Conservation (phyloP, 2,888 invertebrate species). For the Lasioglossum lativentre region DNA sequence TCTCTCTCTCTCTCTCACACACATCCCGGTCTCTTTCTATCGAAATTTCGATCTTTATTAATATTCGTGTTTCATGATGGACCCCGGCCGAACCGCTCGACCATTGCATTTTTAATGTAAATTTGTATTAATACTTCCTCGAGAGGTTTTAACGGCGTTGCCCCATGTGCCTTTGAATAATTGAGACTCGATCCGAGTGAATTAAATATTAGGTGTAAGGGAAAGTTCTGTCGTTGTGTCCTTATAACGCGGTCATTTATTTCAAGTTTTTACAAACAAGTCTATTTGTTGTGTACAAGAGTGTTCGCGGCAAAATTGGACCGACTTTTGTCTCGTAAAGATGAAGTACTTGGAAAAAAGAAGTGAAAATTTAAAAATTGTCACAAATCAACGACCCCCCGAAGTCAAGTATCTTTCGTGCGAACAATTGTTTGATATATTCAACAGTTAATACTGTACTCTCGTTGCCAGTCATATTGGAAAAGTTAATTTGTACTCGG, state of each 20-base stretch:
- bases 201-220: background rate
- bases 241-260: background rate
- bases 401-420: background rate
- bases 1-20: background rate
- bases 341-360: no score
- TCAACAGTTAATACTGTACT: background rate
- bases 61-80: background rate
- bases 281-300: no score
- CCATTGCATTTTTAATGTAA: background rate
- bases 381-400: background rate
- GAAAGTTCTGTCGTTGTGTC: no score
- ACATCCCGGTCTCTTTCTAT: background rate
- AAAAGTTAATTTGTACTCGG: background rate
- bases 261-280: background rate
- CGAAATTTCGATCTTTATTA: constrained; percentile 16
- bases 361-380: background rate
- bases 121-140: background rate
- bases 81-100: background rate
- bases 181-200: background rate
- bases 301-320: no score
- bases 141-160: background rate
- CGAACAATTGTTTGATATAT: background rate
- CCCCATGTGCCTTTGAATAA: background rate
- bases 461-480: background rate
- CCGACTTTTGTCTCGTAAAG: no score